Evolutionary conservation across 2,888 invertebrate genomes (phyloP), one percentile per base, ranked within the genome.

Genomic region (Orgyia antiqua): DNA sequence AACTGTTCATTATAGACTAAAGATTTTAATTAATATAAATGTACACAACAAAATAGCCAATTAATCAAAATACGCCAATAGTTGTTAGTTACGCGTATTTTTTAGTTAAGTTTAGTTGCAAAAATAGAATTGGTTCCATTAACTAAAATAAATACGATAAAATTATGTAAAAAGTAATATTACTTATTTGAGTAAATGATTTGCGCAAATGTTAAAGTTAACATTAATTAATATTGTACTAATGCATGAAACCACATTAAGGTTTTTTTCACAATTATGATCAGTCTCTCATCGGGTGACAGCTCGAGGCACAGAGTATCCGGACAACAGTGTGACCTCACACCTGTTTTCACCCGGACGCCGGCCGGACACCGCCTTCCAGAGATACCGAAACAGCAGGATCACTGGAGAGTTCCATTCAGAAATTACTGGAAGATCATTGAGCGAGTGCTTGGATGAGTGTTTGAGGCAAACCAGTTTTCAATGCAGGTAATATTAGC

Each of bases 371-470:
- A 96, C 96, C 6, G 96, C 96, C 32, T 95, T 96, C 87, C 93
- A 94, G 70, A 86, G 95, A 39, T 95, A 94, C 80, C 88, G 96
- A 50, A 95, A 95, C 77, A 94, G 94, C 57, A 88, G 95, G 37
- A 88, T 96, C 24, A 94, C 94, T 32, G 94, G 95, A 3, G 95
- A 95, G 75, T 94, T 94, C 72, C 95, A 95, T 70, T 94, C 95
- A 4, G 96, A 96, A 79, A 94, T 95, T 58, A 94, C 94, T 3
- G 94, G 95, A 26, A 88, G 95, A 39, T 94, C 95, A 8, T 83
- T 96, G 39, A 95, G 95, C 76, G 96, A 96, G 74, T 96, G 96
- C 64, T 74, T 96, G 56, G 95, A 96, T 68, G 96, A 96, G 67
- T 96, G 96, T 67, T 87, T 96, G 44, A 87, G 95, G 43, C 95